Conservation (phyloP, 2,888 invertebrate genomes). For the Tetramorium bicarinatum region DNA sequence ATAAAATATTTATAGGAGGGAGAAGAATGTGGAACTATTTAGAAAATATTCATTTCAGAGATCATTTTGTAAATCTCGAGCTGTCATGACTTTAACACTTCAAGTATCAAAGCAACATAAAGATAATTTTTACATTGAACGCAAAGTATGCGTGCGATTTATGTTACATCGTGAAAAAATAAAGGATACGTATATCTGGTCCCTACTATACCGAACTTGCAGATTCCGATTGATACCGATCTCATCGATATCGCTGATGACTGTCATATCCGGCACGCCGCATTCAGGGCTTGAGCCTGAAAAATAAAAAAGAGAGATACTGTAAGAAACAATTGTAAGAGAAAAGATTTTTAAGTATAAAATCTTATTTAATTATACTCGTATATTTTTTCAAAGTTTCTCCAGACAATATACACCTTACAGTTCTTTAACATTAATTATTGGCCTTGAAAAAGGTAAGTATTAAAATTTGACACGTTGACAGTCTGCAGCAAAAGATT, state of each 20-base stretch:
- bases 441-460: not conserved
- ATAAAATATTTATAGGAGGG: not conserved
- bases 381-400: not conserved
- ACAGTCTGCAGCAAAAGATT: not conserved
- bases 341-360: not conserved
- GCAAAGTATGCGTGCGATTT: not conserved
- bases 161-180: not conserved
- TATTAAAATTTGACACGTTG: not conserved
- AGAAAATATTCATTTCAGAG: not conserved
- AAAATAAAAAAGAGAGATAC: conserved; percentile 72
- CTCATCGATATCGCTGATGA: conserved; percentile 96
- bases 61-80: not conserved
- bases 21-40: not conserved
- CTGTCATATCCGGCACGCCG: conserved; percentile 96
- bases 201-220: conserved; percentile 92
- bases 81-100: not conserved
- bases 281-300: conserved; percentile 88
- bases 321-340: not conserved
- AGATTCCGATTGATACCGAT: conserved; percentile 95
- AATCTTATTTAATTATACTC: not conserved
- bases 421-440: not conserved
- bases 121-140: not conserved
- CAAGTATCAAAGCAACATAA: not conserved
- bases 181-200: conserved; percentile 98
- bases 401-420: not conserved